Conservation (phyloP, 2,888 invertebrate genomes). For the Lucinisca nassula region DNA sequence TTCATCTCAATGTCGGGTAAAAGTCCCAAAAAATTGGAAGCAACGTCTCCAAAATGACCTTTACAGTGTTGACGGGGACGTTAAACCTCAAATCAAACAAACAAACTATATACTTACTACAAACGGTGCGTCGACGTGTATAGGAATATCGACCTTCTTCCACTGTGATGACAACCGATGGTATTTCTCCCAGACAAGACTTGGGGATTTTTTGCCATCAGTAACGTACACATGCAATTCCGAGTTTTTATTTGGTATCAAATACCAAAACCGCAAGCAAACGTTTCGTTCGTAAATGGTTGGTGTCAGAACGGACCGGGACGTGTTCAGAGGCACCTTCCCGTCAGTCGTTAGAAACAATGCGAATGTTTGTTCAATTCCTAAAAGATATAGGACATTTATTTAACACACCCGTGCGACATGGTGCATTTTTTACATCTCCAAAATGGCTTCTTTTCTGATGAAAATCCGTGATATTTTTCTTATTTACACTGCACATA, state of each 20-base stretch:
- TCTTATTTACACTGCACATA: no score
- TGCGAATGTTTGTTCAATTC: conserved; percentile 41
- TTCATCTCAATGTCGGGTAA: no score
- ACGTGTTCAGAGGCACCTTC: not conserved
- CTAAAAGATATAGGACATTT: conserved; percentile 21
- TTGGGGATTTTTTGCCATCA: not conserved
- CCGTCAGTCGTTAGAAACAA: conserved; percentile 52
- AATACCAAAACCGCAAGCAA: conserved; percentile 57
- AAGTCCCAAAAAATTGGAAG: no score
- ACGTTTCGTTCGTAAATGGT: not conserved
- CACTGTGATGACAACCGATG: conserved; percentile 41
- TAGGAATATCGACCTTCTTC: conserved; percentile 37
- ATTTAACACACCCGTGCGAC: no score
- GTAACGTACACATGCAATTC: conserved; percentile 31
- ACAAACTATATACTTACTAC: not conserved
- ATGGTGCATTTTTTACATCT: no score
- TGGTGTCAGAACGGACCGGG: conserved; percentile 24
- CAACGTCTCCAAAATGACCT: no score
- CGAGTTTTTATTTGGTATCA: conserved; percentile 64
- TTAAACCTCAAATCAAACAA: no score
- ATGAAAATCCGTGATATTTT: no score
- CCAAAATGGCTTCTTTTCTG: no score
- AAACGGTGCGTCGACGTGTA: not conserved
- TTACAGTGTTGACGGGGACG: no score
- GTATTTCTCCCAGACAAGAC: conserved; percentile 27